Evolutionary conservation across 1,140 invertebrate species (phyloP).

Genomic region (Eumaeus atala): DNA sequence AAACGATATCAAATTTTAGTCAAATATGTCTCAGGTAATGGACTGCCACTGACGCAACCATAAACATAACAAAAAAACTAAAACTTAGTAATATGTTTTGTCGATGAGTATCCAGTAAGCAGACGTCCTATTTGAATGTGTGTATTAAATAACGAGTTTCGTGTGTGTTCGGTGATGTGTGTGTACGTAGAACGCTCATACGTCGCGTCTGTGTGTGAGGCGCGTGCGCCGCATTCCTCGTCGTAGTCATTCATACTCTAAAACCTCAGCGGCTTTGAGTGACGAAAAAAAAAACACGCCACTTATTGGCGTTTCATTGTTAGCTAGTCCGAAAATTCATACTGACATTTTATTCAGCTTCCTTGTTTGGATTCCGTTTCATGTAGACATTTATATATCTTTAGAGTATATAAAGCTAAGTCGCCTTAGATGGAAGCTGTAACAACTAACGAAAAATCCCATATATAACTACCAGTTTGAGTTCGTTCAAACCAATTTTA

Average conservation of each 20-base stretch:
- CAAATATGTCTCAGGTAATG: no score
- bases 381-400: no score
- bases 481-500: no score
- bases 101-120: constrained; percentile 26
- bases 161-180: constrained; percentile 34
- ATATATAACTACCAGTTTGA: no score
- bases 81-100: constrained; percentile 5
- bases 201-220: constrained; percentile 35
- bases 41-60: no score
- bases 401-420: no score
- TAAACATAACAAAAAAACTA: no score
- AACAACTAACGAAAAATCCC: no score
- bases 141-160: constrained; percentile 56
- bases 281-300: constrained; percentile 11
- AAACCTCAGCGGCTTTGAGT: constrained; percentile 19
- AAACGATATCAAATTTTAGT: no score
- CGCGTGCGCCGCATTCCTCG: constrained; percentile 62
- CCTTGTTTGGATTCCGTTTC: no score
- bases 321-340: background rate
- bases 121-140: constrained; percentile 39
- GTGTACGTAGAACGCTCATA: no score
- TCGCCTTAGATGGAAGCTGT: no score
- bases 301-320: background rate
- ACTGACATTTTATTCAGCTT: background rate
- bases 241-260: constrained; percentile 58